Evolutionary conservation across 2,113 vertebrate species (phyloP).

Genomic region (Microcebus tavaratra): DNA sequence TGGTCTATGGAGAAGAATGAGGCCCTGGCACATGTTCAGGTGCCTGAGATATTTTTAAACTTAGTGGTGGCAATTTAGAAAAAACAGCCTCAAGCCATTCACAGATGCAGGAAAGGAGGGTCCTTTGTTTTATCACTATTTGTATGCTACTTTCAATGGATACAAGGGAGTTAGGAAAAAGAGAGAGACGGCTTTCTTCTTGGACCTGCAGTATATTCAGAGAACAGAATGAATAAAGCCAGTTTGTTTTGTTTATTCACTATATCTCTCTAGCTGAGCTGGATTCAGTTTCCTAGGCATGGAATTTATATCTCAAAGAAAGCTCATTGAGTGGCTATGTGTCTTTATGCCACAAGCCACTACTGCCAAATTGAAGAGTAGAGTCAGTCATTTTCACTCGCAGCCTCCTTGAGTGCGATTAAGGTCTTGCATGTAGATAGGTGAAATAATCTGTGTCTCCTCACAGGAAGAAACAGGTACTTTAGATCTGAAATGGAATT

Average conservation of each 20-base stretch:
- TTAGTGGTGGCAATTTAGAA: not conserved
- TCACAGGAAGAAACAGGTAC: slow-evolving; percentile 9
- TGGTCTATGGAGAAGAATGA: not conserved
- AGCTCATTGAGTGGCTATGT: not conserved
- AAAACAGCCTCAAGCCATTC: not conserved
- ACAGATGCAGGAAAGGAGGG: not conserved
- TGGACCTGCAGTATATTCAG: not conserved
- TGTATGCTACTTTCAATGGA: not conserved
- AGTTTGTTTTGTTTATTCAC: not conserved
- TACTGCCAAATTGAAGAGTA: not conserved
- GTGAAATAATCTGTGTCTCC: not conserved
- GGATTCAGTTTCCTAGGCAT: not conserved
- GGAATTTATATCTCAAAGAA: not conserved
- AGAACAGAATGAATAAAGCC: not conserved
- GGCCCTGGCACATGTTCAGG: not conserved
- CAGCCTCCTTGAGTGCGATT: not conserved
- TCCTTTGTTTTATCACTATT: not conserved
- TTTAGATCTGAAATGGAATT: not conserved
- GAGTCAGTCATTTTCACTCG: not conserved
- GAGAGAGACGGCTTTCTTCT: not conserved
- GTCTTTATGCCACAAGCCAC: slow-evolving; percentile 25
- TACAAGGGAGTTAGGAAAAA: not conserved
- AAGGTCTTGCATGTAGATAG: not conserved
- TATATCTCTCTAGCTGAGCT: not conserved
- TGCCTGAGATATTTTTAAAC: not conserved